Evolutionary conservation across 2,888 invertebrate genomes (phyloP), one percentile per base, ranked within the genome.

Genomic region (Dolomedes plantarius): DNA sequence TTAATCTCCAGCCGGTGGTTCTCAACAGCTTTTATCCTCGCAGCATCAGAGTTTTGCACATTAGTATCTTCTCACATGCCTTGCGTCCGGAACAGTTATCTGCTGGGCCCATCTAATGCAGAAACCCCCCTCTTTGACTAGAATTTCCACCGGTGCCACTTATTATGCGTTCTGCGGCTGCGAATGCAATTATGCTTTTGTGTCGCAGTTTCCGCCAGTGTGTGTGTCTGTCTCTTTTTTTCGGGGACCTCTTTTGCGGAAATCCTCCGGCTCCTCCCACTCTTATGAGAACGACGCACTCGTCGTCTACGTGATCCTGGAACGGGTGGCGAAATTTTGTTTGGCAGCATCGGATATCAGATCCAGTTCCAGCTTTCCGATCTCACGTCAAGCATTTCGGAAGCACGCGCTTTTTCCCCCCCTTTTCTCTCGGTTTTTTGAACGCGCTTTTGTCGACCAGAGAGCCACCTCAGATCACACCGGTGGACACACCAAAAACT

Each of bases 121-220:
- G 65, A 65, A 67, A 50, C 16, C 68, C 32, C 32, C 46, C 41
- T 62, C 69, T 73, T 36, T 36, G 67, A 67, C 72, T 83, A 77
- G 67, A 31, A 67, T 83, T 83, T 83, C 83, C 77, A 77, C 41
- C 56, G 67, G 11, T 16, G 71, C 77, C 72, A 77, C 77, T 83
- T 83, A 67, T 67, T 56, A 83, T 83, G 83, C 83, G 83, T 83
- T 83, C 83, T 83, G 83, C 83, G 77, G 83, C 41, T 36, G 2
- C 67, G 83, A 77, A 62, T 69, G 32, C 75, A 82, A 82, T 82
- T 82, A 82, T 41, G 46, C 75, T 75, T 82, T 82, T 82, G 82
- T 82, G 82, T 32, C 56, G 36, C 29, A 46, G 62, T 82, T 82
- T 71, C 82, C 75, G 75, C 75, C 68, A 64, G 41, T n/a, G n/a